Conservation (phyloP, 2,888 invertebrate genomes). For the Apodemia arnacis region DNA sequence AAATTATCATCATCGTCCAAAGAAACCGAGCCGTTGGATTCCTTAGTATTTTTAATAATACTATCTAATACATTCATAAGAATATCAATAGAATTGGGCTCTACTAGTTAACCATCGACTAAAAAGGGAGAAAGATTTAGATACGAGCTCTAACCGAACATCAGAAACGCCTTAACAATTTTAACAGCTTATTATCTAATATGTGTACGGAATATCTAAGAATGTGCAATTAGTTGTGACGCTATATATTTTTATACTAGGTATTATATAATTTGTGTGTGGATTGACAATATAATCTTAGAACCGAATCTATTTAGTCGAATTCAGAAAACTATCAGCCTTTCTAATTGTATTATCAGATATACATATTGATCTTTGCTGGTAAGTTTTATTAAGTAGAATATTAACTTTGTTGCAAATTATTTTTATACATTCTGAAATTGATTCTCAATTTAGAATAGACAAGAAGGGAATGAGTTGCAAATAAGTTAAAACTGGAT, state of each 20-base stretch:
- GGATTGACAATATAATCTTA: constrained; percentile 7
- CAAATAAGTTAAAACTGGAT: no score
- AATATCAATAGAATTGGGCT: constrained; percentile 87
- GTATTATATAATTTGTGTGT: neutral
- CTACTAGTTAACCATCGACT: constrained; percentile 89
- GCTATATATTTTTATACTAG: neutral
- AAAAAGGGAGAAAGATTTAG: constrained; percentile 89
- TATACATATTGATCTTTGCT: no score
- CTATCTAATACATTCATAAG: constrained; percentile 52
- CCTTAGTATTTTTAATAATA: constrained; percentile 1
- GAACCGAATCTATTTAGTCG: no score
- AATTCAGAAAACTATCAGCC: no score
- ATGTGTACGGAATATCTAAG: neutral
- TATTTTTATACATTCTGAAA: no score
- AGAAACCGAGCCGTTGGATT: neutral
- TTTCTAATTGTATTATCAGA: no score
- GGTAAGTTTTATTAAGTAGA: no score
- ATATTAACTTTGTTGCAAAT: no score
- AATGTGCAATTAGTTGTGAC: neutral
- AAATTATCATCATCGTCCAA: neutral
- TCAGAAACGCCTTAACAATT: constrained; percentile 87
- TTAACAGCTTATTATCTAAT: constrained; percentile 86
- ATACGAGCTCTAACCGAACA: constrained; percentile 89
- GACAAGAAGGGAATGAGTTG: no score
- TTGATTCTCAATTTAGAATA: no score